Conservation (phyloP, 64 coral and sea anemone genomes). For the Montipora efflorescens region DNA sequence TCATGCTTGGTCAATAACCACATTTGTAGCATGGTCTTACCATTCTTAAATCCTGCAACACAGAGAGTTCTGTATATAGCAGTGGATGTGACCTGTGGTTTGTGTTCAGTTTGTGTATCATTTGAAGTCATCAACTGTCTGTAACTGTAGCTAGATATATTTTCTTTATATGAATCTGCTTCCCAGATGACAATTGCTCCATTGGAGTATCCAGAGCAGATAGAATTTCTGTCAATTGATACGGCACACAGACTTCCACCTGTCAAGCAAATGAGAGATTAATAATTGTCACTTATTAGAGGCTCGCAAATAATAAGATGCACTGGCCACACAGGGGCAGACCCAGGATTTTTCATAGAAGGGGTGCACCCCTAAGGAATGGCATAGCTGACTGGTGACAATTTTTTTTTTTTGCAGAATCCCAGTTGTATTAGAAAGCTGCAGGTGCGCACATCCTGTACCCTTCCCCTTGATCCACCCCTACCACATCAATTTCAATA, state of each 20-base stretch:
- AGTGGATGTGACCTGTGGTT: constrained; percentile 52
- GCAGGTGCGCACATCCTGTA: too few relatives aligned
- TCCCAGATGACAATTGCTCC: constrained; percentile 79
- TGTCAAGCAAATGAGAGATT: constrained; percentile 12
- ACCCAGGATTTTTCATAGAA: too few relatives aligned
- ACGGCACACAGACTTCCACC: constrained; percentile 86
- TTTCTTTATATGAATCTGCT: constrained; percentile 17
- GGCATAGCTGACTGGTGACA: too few relatives aligned
- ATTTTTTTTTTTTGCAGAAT: too few relatives aligned
- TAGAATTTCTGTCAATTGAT: constrained; percentile 32
- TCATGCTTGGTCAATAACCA: not conserved
- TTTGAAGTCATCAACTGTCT: constrained; percentile 32
- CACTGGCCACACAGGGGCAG: too few relatives aligned
- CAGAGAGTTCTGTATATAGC: constrained; percentile 60
- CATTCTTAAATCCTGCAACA: constrained; percentile 90
- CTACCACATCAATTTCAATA: too few relatives aligned
- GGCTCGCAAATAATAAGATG: too few relatives aligned
- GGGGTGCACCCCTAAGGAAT: too few relatives aligned
- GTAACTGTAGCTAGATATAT: constrained; percentile 50
- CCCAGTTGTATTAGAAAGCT: too few relatives aligned
- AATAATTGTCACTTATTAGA: not conserved
- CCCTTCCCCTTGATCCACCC: too few relatives aligned
- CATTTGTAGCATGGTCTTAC: constrained; percentile 2
- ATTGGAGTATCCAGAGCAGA: constrained; percentile 91
- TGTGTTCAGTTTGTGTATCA: constrained; percentile 27